Evolutionary conservation across 2,888 invertebrate species (phyloP), one percentile per base, ranked within the genome.

Genomic region (Ecdyonurus torrentis): DNA sequence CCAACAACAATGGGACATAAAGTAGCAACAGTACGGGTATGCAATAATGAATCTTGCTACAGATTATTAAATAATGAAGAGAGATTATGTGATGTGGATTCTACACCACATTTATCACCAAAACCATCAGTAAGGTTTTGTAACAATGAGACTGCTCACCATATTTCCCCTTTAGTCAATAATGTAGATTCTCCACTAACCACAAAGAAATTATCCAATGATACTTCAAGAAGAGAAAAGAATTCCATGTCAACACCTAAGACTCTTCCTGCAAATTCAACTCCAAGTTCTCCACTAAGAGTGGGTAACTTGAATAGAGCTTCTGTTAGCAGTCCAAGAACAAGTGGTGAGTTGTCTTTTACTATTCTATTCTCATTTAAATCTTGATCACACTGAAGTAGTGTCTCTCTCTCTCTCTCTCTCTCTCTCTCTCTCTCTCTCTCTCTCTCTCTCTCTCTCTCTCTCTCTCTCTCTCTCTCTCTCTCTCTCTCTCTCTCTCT

Each of bases 321-420:
- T 52, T 59, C 63, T 24, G 61, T 18, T 55, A 64, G 37, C 20
- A 24, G 19, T 61, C 63, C 18, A 60, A 52, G n/a, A 25, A 50
- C 25, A 60, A 37, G 24, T 25, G 25, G 10, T 20, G 24, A 19
- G 53, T 24, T 15, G 18, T 52, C 37, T 10, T 10, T 15, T 15
- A 37, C 37, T 37, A 37, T n/a, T n/a, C n/a, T n/a, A n/a, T n/a
- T n/a, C n/a, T n/a, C n/a, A n/a, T n/a, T n/a, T n/a, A n/a, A n/a
- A n/a, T n/a, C n/a, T n/a, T n/a, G n/a, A n/a, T n/a, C n/a, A n/a
- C n/a, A n/a, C n/a, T n/a, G n/a, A n/a, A n/a, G n/a, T n/a, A n/a
- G n/a, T n/a, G n/a, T n/a, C n/a, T n/a, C n/a, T n/a, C n/a, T n/a
- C n/a, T n/a, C n/a, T n/a, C n/a, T n/a, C n/a, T n/a, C n/a, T n/a